A percentile compares a stretch with the other conserved stretches of the same genome.
Evolutionary conservation across 2,113 vertebrate species (phyloP).

Genomic region (Lota lota): DNA sequence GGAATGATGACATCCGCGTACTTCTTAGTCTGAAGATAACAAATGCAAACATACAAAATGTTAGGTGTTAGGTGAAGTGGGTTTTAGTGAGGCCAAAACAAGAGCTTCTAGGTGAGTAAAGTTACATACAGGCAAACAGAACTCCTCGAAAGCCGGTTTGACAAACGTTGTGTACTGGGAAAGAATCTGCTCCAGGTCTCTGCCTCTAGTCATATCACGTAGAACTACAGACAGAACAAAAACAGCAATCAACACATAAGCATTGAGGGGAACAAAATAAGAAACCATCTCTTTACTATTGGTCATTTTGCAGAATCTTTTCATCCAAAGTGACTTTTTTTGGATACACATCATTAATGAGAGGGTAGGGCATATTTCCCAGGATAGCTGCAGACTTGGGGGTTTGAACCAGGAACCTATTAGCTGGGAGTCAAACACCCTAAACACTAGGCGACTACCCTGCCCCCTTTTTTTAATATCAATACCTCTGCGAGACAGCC

Average conservation of each 20-base stretch:
- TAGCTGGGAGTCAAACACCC: too few species aligned
- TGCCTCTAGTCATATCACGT: constrained; percentile 88
- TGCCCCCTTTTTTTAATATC: neutral
- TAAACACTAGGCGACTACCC: too few species aligned
- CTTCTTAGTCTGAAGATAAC: constrained; percentile 88
- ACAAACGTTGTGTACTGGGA: constrained; percentile 95
- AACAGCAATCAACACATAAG: neutral
- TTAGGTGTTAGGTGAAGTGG: neutral
- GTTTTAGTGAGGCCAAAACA: too few species aligned
- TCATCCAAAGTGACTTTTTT: neutral
- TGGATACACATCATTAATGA: neutral
- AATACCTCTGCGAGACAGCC: constrained; percentile 90
- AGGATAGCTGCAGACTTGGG: too few species aligned
- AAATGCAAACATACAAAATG: neutral
- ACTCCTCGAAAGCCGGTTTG: constrained; percentile 96
- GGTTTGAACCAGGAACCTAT: too few species aligned
- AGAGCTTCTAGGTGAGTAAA: neutral
- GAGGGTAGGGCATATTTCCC: neutral
- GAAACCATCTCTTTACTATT: too few species aligned
- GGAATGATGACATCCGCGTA: constrained; percentile 97
- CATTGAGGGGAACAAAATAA: neutral
- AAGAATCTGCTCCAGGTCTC: constrained; percentile 96
- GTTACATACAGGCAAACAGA: constrained; percentile 86
- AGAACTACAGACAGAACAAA: constrained; percentile 73
- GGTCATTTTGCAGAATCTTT: too few species aligned